These are phyloP conservation scores for Pristionchus mayeri DNA, from an alignment of 2,888 invertebrate species.

Conservation along the genomic window DNA sequence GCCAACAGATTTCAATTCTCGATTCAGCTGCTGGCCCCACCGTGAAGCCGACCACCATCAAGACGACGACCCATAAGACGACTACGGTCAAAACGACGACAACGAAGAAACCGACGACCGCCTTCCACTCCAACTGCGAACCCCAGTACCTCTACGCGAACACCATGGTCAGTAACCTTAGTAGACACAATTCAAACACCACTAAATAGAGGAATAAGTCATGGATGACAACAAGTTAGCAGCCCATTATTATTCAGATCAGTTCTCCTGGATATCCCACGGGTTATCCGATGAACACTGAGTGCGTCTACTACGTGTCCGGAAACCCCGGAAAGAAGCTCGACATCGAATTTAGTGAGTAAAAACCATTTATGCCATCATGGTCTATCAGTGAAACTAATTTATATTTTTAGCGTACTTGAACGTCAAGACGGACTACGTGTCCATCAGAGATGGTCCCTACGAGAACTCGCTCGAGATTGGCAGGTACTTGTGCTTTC, in stretches of 20 bases:
- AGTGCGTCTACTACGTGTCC: constrained; percentile 27
- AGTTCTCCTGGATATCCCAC: constrained; percentile 5
- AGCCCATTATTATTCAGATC: background rate
- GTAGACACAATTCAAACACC: background rate
- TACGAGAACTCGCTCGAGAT: constrained; percentile 38
- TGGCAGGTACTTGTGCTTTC: background rate
- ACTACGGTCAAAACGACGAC: constrained; percentile 27
- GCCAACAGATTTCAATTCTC: too few species aligned
- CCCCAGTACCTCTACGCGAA: constrained; percentile 23
- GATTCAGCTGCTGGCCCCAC: background rate
- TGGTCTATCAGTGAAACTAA: background rate
- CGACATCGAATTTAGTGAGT: constrained; percentile 10
- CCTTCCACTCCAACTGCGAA: background rate
- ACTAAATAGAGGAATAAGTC: background rate
- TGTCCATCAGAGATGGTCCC: constrained; percentile 23
- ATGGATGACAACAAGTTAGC: background rate
- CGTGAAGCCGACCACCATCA: constrained; percentile 4
- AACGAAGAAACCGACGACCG: constrained; percentile 19
- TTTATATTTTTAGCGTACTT: constrained; percentile 18
- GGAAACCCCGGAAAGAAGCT: constrained; percentile 26
- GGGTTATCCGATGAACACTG: background rate
- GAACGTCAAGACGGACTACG: constrained; percentile 2
- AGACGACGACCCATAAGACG: background rate
- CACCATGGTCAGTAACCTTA: background rate
- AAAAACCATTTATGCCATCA: too few species aligned